A percentile compares a stretch with the other conserved stretches of the same genome.
Conservation (phyloP, 2,888 invertebrate species). For the Eugnorisma glareosa region DNA sequence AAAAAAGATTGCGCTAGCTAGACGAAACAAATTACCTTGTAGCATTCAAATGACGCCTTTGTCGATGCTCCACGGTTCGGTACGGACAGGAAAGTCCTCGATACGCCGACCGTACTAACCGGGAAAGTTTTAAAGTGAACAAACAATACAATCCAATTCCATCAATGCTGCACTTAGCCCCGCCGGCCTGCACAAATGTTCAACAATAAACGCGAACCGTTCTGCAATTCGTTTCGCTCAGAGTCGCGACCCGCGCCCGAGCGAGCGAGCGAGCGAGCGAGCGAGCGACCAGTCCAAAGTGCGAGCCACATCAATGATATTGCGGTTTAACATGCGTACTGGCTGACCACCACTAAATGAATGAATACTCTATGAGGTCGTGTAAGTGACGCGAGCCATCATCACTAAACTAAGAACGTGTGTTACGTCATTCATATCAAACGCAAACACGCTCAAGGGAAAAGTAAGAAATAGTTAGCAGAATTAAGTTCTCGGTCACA, state of each 20-base stretch:
- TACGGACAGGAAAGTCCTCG: constrained; percentile 58
- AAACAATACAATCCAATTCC: constrained; percentile 67
- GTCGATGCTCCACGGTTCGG: constrained; percentile 36
- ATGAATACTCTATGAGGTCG: constrained; percentile 69
- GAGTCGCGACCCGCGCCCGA: constrained; percentile 40
- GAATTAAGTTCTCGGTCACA: constrained; percentile 63
- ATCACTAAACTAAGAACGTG: constrained; percentile 74
- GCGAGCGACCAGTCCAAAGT: constrained; percentile 62
- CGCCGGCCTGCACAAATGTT: constrained; percentile 49
- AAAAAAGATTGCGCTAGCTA: constrained; percentile 41
- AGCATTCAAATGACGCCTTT: constrained; percentile 50
- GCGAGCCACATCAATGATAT: constrained; percentile 57
- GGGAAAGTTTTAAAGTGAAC: constrained; percentile 52
- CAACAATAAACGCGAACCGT: constrained; percentile 57
- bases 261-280: constrained; percentile 31
- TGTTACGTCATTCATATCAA: constrained; percentile 72
- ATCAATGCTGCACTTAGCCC: constrained; percentile 59
- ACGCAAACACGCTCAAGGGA: constrained; percentile 52
- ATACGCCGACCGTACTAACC: constrained; percentile 43
- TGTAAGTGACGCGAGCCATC: constrained; percentile 68
- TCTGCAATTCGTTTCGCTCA: constrained; percentile 59
- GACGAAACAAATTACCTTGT: constrained; percentile 57
- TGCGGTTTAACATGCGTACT: constrained; percentile 53
- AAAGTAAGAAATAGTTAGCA: constrained; percentile 58
- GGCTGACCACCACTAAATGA: constrained; percentile 67